Evolutionary conservation across 1,140 invertebrate genomes (phyloP), one percentile per base, ranked within the genome.

Genomic region (Euborellia annulipes): DNA sequence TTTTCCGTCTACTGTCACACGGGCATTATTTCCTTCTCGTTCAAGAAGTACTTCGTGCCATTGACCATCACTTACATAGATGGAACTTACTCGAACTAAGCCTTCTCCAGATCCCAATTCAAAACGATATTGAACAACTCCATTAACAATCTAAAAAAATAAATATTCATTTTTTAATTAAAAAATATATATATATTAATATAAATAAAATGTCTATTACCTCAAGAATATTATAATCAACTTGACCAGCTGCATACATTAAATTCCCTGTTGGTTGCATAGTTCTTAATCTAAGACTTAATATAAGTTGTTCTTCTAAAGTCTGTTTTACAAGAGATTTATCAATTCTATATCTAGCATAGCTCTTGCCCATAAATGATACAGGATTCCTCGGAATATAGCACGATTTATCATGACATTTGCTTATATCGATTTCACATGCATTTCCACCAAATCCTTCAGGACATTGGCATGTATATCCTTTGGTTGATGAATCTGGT

Each of bases 31-130:
- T 2, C 84, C 79, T 32, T 83, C 76, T 20, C 91, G 68, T 61
- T 91, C 82, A 38, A 94, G 62, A 21, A 75, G 71, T 32, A 91
- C 76, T 53, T 82, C 76, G 64, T 96, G 91, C 91, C 91, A 95
- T 50, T 75, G 71, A 1, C 90, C 89, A 63, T 95, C 90, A 30
- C 82, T 82, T 21, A 92, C 73, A 51, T 75, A 73, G 1, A 76
- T 61, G 36, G 77, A 76, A 2, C 77, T 76, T 2, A 92, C 79
- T 36, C 78, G 68, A 1, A 90, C 78, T 7, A 81, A 56, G n/a
- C 85, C 88, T 61, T 86, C 83, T n/a, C 90, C 90, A 53, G 83
- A 85, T 3, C 90, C 90, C 45, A 92, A 73, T 59, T 95, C 83
- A 66, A 91, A 90, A 49, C 82, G 73, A 57, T 90, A 94, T 56